Evolutionary conservation across 2,113 vertebrate genomes (phyloP).

Genomic region (Rostratula benghalensis): DNA sequence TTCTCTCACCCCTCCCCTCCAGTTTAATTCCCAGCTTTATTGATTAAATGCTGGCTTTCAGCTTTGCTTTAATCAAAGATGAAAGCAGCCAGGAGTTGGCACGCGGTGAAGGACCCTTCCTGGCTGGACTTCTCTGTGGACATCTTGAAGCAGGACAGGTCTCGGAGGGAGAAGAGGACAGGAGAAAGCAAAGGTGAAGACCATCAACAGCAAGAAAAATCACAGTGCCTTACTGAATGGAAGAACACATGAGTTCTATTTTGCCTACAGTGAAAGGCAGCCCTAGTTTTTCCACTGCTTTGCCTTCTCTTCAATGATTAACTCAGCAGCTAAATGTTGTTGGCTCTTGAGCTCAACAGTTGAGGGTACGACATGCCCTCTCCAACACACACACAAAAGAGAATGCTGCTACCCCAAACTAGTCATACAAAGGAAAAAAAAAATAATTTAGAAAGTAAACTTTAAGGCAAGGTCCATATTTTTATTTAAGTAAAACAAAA

Average conservation of each 20-base stretch:
- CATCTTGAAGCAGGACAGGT: not conserved
- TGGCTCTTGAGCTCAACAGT: not conserved
- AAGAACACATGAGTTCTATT: not conserved
- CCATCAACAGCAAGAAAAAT: not conserved
- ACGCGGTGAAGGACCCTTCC: not conserved
- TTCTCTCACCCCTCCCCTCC: not conserved
- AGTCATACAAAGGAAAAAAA: not conserved
- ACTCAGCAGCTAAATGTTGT: not conserved
- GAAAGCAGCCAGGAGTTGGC: not conserved
- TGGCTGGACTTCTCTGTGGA: rapidly evolving
- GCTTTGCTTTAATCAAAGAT: not conserved
- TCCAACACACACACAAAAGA: not conserved
- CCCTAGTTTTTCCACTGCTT: not conserved
- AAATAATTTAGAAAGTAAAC: not conserved
- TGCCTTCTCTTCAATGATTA: not conserved
- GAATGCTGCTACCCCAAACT: not conserved
- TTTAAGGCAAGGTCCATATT: not conserved
- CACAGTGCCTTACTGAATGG: not conserved
- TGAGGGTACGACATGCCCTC: not conserved
- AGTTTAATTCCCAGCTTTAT: not conserved
- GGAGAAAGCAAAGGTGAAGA: not conserved
- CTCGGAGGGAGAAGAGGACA: not conserved
- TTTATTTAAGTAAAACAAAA: not conserved
- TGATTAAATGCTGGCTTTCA: not conserved
- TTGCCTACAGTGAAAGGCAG: not conserved